These are phyloP conservation scores for Heterodera carotae DNA, from an alignment of 1,140 invertebrate species.

Conservation along the genomic window DNA sequence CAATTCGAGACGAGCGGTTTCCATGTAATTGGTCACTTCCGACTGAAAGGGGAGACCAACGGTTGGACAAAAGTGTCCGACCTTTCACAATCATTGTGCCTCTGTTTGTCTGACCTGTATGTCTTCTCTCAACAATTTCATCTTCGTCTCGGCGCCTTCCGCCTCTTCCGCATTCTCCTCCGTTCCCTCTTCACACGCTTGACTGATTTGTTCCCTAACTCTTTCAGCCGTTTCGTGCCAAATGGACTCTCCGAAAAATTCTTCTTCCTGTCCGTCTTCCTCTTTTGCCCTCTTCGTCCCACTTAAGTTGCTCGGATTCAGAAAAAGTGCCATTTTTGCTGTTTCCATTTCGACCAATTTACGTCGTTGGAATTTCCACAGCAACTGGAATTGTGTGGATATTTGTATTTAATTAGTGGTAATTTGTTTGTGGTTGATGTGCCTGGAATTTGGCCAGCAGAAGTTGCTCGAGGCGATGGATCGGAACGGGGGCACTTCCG, in stretches of 20 bases:
- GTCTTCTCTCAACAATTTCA: slow-evolving; percentile 14
- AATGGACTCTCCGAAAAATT: neutral
- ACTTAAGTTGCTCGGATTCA: slow-evolving; percentile 21
- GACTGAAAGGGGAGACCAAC: slow-evolving; percentile 1
- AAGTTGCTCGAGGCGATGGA: neutral
- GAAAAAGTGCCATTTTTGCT: slow-evolving; percentile 14
- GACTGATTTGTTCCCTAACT: slow-evolving; percentile 22
- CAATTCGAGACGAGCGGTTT: slow-evolving; percentile 14
- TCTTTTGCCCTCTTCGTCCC: neutral
- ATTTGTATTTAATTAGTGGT: neutral
- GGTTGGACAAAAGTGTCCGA: neutral
- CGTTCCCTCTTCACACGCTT: slow-evolving; percentile 11
- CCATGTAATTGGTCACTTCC: slow-evolving; percentile 27
- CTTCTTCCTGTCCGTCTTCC: neutral
- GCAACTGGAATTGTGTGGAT: neutral
- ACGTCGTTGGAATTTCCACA: slow-evolving; percentile 20
- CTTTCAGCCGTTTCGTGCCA: slow-evolving; percentile 15
- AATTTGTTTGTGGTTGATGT: neutral
- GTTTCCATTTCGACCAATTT: slow-evolving; percentile 14
- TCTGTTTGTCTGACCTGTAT: neutral
- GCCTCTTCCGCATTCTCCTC: neutral
- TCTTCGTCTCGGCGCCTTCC: neutral
- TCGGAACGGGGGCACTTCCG: neutral
- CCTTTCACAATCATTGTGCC: neutral
- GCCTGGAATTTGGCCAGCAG: neutral